phyloP scores from a whole-genome alignment of 2,888 invertebrate species.

The Drosophila longiperda region DNA sequence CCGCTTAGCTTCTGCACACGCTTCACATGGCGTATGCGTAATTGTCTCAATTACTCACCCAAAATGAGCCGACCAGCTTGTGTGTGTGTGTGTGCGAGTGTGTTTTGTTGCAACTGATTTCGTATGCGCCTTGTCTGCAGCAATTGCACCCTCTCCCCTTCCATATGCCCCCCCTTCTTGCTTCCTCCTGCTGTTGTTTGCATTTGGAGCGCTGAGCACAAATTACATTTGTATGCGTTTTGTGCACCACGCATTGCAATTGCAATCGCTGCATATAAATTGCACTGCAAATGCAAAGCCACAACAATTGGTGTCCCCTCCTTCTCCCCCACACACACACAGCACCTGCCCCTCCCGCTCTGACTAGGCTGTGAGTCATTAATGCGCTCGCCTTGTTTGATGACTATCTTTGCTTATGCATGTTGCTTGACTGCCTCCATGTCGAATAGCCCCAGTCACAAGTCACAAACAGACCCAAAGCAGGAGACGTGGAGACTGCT shows the following conservation, averaged over 20 bases:
- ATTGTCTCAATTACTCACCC: conserved; percentile 81
- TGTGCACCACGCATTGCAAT: conserved; percentile 78
- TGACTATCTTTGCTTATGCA: conserved; percentile 77
- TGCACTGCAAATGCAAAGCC: conserved; percentile 76
- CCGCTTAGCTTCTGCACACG: conserved; percentile 15
- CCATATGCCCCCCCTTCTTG: background rate
- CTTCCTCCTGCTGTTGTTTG: conserved; percentile 52
- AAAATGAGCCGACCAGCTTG: conserved; percentile 69
- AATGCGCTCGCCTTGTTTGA: conserved; percentile 75
- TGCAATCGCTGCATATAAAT: conserved; percentile 79
- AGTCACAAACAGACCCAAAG: background rate
- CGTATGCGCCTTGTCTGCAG: conserved; percentile 67
- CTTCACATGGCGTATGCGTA: conserved; percentile 71
- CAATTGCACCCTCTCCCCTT: conserved; percentile 10
- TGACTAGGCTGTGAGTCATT: conserved; percentile 60
- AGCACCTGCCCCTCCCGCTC: background rate
- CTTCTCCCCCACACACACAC: background rate
- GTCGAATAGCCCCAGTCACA: conserved; percentile 5
- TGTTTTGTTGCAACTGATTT: conserved; percentile 57
- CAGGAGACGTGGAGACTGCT: background rate
- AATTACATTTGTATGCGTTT: conserved; percentile 79
- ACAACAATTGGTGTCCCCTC: conserved; percentile 61
- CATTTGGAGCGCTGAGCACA: conserved; percentile 67
- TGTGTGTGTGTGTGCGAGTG: conserved; percentile 20
- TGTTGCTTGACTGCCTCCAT: conserved; percentile 48